A percentile compares a stretch with the other conserved stretches of the same genome.
Conservation (phyloP, 2,113 vertebrate species). For the Manacus vitellinus region DNA sequence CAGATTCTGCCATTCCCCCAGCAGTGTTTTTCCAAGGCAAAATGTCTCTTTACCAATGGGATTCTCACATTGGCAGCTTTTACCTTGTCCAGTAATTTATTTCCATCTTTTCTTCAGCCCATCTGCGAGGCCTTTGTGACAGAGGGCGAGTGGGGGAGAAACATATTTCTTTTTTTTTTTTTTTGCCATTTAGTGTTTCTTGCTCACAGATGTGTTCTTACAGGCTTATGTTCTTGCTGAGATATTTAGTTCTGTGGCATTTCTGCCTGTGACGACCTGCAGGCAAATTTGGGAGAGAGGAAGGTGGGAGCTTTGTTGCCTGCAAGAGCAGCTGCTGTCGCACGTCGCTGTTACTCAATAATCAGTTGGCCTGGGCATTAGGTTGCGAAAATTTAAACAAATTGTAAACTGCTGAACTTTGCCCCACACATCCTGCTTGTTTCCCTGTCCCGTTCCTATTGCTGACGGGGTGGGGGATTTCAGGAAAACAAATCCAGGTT, state of each 20-base stretch:
- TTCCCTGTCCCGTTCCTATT: neutral
- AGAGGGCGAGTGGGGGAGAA: neutral
- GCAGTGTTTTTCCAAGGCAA: neutral
- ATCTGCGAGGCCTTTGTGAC: neutral
- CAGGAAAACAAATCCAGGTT: neutral
- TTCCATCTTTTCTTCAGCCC: neutral
- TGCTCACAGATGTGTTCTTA: neutral
- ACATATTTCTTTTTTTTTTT: neutral
- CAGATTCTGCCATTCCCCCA: neutral
- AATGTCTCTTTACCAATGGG: neutral
- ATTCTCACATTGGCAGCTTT: neutral
- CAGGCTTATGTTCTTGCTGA: neutral
- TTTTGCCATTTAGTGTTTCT: neutral
- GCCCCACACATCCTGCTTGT: neutral
- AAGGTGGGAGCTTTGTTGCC: neutral
- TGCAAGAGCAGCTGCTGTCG: neutral
- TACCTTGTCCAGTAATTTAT: neutral
- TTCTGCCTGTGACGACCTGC: neutral
- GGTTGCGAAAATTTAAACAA: constrained; percentile 31
- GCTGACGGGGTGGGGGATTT: neutral
- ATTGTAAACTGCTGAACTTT: constrained; percentile 16
- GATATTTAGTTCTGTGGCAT: neutral
- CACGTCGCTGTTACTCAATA: neutral
- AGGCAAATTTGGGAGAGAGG: neutral
- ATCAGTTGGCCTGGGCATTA: constrained; percentile 1